phyloP scores from a whole-genome alignment of 2,797 vertebrate genomes.

The Crypturellus tataupa region DNA sequence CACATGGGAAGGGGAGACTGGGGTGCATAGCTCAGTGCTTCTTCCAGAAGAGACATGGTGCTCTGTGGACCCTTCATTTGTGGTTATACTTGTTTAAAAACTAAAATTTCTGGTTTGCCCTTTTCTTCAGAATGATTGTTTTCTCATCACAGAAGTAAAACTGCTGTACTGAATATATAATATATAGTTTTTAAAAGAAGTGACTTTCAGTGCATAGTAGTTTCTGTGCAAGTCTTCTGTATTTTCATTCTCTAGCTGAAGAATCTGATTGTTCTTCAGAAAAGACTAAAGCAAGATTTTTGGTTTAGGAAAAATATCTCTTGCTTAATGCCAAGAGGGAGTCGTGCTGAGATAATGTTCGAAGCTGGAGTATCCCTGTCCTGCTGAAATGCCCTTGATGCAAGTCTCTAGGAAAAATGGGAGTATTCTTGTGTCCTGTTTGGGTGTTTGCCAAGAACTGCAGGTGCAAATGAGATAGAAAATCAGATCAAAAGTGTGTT shows the following conservation, averaged over 20 bases:
- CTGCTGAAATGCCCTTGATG: not conserved
- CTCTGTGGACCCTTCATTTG: not conserved
- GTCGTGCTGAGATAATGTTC: not conserved
- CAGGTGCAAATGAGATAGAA: not conserved
- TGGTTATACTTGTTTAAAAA: not conserved
- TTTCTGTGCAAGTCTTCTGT: not conserved
- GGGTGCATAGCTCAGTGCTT: not conserved
- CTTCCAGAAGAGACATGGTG: not conserved
- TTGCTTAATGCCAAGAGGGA: not conserved
- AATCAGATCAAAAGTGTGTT: not conserved
- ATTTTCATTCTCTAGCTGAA: not conserved
- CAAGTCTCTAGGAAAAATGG: not conserved
- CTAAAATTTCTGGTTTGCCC: no score
- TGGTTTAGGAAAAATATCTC: not conserved
- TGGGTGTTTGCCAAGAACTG: not conserved
- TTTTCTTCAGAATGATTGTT: not conserved
- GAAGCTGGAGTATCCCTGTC: not conserved
- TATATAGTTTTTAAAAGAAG: not conserved
- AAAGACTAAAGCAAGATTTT: not conserved
- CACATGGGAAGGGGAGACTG: not conserved
- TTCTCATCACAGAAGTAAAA: not conserved
- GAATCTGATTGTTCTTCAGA: not conserved
- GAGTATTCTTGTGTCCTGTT: not conserved
- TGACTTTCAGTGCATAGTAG: not conserved
- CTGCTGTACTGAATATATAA: not conserved